phyloP scores from a whole-genome alignment of 2,797 vertebrate genomes.

The Tragelaphus eurycerus region DNA sequence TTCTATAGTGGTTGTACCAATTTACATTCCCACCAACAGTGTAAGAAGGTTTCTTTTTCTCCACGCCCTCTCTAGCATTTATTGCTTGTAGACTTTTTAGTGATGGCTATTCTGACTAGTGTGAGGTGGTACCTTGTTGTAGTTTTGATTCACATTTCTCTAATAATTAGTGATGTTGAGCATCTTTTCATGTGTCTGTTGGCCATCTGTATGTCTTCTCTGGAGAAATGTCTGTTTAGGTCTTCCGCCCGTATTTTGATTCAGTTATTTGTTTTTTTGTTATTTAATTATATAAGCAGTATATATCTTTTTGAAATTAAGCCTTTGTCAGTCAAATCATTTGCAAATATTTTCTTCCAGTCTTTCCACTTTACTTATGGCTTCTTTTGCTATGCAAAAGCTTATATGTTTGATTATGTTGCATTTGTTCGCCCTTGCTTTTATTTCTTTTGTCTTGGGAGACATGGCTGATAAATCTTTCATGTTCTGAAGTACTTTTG shows the following conservation, averaged over 20 bases:
- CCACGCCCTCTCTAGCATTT: background rate
- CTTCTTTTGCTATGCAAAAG: background rate
- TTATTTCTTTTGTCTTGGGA: background rate
- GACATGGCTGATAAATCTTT: slow-evolving; percentile 85
- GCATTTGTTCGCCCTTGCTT: background rate
- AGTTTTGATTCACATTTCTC: background rate
- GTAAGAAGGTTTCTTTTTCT: background rate
- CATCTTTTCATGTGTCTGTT: background rate
- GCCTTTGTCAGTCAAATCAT: background rate
- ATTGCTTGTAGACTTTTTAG: background rate
- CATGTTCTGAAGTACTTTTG: slow-evolving; percentile 91
- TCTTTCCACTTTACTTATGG: background rate
- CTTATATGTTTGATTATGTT: background rate
- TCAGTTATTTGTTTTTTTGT: background rate
- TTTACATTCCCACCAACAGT: background rate
- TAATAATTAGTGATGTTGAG: background rate
- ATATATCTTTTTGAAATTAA: background rate
- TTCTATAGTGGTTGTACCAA: background rate
- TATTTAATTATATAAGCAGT: background rate
- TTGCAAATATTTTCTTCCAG: background rate
- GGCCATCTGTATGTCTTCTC: background rate
- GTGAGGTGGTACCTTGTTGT: background rate
- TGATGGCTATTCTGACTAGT: background rate
- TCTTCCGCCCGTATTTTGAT: background rate
- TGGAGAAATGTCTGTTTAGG: background rate